Percentiles rank a stretch among this genome's conserved stretches.
Conservation (phyloP, 2,113 vertebrate genomes). For the Ariopsis seemanni region DNA sequence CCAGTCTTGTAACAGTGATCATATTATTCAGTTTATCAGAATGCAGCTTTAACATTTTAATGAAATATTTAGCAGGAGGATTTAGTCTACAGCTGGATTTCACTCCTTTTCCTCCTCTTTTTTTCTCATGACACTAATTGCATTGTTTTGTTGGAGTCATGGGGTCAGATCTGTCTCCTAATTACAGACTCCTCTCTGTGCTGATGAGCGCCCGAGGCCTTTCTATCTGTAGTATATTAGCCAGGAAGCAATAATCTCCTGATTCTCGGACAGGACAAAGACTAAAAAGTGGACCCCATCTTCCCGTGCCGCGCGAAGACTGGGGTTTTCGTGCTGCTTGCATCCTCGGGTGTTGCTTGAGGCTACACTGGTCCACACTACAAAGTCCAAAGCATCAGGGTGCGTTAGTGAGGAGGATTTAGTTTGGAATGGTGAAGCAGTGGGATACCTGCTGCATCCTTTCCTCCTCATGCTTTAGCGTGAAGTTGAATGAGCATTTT, state of each 20-base stretch:
- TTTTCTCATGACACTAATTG: slow-evolving; percentile 53
- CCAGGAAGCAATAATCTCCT: slow-evolving; percentile 53
- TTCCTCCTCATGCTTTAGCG: slow-evolving; percentile 4
- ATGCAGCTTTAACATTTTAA: background rate
- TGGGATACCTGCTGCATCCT: background rate
- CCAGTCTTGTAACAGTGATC: background rate
- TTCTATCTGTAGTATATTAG: slow-evolving; percentile 48
- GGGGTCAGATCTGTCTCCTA: slow-evolving; percentile 52
- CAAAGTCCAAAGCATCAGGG: slow-evolving; percentile 24
- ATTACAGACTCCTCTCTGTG: slow-evolving; percentile 47
- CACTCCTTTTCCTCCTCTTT: slow-evolving; percentile 33
- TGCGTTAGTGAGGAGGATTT: slow-evolving; percentile 28
- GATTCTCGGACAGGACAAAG: slow-evolving; percentile 41
- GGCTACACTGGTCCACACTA: slow-evolving; percentile 14
- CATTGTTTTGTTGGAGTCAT: slow-evolving; percentile 48
- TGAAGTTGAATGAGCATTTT: slow-evolving; percentile 12
- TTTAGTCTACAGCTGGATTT: background rate
- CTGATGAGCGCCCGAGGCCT: slow-evolving; percentile 45
- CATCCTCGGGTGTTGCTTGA: slow-evolving; percentile 28
- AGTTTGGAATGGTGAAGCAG: slow-evolving; percentile 26
- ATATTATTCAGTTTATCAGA: background rate
- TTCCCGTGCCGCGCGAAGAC: slow-evolving; percentile 7
- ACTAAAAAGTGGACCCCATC: slow-evolving; percentile 32
- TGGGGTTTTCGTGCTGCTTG: slow-evolving; percentile 11
- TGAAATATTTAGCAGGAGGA: background rate